Base-by-base conservation (phyloP, 2,888 invertebrate species). In the Osmoderma eremita region DNA sequence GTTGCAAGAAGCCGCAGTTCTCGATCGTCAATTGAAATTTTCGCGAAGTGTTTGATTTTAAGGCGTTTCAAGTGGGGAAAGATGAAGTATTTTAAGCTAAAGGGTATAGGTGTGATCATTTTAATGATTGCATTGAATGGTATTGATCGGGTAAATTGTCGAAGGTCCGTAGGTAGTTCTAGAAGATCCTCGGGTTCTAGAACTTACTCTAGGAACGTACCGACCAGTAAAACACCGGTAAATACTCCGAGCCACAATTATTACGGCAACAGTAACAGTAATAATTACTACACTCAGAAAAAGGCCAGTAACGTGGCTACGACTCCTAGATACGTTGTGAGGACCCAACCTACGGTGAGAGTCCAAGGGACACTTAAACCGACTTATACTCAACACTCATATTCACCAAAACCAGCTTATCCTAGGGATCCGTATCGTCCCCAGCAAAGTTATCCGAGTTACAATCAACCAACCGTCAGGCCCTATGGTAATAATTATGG, bases 381-480 rank as follows among this genome's bases (percentile, higher is more conserved):
- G 17, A 38, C 17, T 6, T 61, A 61, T 24, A 30, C 30, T 5
- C 39, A 61, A 12, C 61, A 61, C 41, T 41, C 61, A 8, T 42
- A 30, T 30, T 8, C 30, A 6, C 30, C 30, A 1, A 30, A 5
- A 42, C 42, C 42, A 1, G 15, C 13, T 13, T 56, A 42, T 13
- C 58, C 58, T 1, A 54, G 39, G 17, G 39, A 54, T n/a, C 54
- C 54, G 1, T 30, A 30, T 12, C 17, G 39, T 20, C 30, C 2
- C 1, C 58, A 61, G 24, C 58, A 58, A 17, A 65, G 41, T 41
- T 50, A 65, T 41, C 58, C 63, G 12, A 58, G 30, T 41, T 41
- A 42, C 13, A 22, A 48, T 45, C 65, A 68, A 22, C 58, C 64
- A 24, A 51, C 20, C 17, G 36, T 45, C n/a, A 56, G 45, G 20